phyloP scores from a whole-genome alignment of 2,888 invertebrate species.

The Drosophila borborema region DNA sequence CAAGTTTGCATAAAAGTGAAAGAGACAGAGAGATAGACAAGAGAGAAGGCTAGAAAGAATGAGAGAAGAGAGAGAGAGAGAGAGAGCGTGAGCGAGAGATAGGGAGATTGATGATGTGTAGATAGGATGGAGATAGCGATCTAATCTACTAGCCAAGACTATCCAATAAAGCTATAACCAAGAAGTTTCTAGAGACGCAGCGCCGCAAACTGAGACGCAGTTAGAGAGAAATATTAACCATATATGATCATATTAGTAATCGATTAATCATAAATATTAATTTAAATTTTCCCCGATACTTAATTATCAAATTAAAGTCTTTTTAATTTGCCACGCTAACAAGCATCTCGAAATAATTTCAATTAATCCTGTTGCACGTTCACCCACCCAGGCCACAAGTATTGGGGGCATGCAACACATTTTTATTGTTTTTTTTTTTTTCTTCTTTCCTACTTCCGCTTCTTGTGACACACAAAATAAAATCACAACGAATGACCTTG shows the following conservation, averaged over 20 bases:
- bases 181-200: not conserved
- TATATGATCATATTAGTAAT: not conserved
- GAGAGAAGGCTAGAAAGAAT: no score
- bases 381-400: not conserved
- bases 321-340: not conserved
- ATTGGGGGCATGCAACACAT: slow-evolving; percentile 11
- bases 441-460: not conserved
- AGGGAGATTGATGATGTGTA: not conserved
- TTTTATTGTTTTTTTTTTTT: not conserved
- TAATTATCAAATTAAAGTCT: no score
- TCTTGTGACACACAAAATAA: slow-evolving; percentile 76
- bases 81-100: not conserved
- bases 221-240: not conserved
- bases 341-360: not conserved
- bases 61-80: not conserved
- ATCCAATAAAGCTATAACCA: not conserved
- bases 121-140: not conserved
- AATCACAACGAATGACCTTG: slow-evolving; percentile 83
- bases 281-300: rapidly evolving
- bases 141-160: not conserved
- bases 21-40: not conserved
- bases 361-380: slow-evolving; percentile 4
- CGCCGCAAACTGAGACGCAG: not conserved
- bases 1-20: not conserved
- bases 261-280: not conserved